phyloP scores from a whole-genome alignment of 2,113 vertebrate genomes.

The Zapornia atra region DNA sequence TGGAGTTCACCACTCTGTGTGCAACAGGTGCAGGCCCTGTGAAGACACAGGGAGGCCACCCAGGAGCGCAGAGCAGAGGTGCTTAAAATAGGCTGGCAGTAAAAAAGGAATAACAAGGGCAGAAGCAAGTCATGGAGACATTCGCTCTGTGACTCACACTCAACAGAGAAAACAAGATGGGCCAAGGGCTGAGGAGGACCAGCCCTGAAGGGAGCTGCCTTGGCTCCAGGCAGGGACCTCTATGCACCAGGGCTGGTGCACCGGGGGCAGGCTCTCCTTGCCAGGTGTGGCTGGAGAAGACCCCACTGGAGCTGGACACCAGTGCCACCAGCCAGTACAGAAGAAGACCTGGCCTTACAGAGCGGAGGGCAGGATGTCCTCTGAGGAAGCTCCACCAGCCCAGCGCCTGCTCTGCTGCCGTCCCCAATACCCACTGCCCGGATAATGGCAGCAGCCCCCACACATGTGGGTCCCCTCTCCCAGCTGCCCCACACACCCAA shows the following conservation, averaged over 20 bases:
- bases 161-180: not conserved
- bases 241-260: not conserved
- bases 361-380: not conserved
- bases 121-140: not conserved
- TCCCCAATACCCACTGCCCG: not conserved
- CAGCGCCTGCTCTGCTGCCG: not conserved
- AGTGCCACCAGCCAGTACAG: not conserved
- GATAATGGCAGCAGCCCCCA: not conserved
- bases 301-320: not conserved
- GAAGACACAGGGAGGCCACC: not conserved
- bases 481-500: accelerated
- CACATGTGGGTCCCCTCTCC: accelerated
- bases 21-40: not conserved
- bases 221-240: not conserved
- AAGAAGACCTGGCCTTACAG: accelerated
- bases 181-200: not conserved
- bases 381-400: not conserved
- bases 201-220: not conserved
- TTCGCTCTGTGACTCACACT: not conserved
- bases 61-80: not conserved
- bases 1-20: accelerated
- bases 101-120: not conserved
- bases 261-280: too few species aligned
- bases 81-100: not conserved
- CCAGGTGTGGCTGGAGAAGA: not conserved